Evolutionary conservation across 2,113 vertebrate genomes (phyloP), one percentile per base, ranked within the genome.

Genomic region (Tonatia bakeri): DNA sequence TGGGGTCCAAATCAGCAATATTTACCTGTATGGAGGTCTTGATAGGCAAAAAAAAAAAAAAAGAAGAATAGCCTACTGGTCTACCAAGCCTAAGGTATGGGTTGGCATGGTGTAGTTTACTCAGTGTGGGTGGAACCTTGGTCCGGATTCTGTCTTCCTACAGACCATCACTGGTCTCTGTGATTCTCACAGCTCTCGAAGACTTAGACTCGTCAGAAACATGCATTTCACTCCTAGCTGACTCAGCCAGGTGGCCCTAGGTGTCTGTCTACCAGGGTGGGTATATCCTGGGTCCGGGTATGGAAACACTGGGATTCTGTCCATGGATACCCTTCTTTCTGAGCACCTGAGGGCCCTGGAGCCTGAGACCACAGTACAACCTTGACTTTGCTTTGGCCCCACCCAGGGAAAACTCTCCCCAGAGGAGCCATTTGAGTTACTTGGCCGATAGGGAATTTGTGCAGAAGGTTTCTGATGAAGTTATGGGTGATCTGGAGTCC

Each of bases 401-500:
- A 45, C 69, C 54, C 75, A 72, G 83, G 70, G 67, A 45, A 59
- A 12, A 28, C n/a, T 15, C 14, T 40, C 36, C 43, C 14, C 80
- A 33, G 33, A 47, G 33, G 85, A 87, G 59, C 84, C 36, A 2
- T 59, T 59, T 36, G 69, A 56, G 54, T 15, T 88, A 0, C 38
- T 5, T 12, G n/a, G 79, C 87, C 38, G 0, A 69, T 4, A 1
- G 43, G 75, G 94, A 91, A 52, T 59, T 36, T 69, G 36, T 13
- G 59, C 47, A 14, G 50, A 47, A 31, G 69, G 75, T 67, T 82
- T 40, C 86, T 2, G 50, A 70, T 7, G 31, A 52, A 31, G 90
- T 91, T 76, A 15, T 6, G 24, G 94, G 72, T 0, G 85, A 72
- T 94, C 96, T 96, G 96, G 92, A 94, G 38, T 90, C 67, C 17